Base-by-base conservation (phyloP, 1,140 invertebrate genomes). In the Melitaea cinxia region DNA sequence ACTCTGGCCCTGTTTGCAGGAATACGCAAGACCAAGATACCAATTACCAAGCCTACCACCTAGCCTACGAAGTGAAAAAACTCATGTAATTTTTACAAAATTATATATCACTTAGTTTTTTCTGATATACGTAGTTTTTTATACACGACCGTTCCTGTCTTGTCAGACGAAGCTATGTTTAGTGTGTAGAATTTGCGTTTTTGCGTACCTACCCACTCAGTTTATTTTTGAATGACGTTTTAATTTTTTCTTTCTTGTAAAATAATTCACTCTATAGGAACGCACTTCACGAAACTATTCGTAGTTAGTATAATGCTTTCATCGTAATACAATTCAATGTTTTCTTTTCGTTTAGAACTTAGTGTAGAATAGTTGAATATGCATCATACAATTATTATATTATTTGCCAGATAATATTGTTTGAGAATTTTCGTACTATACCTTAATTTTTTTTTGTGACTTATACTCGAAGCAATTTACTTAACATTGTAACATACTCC, bases 1-100 rank as follows among this genome's bases (percentile, higher is more conserved):
- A 73, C 74, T 88, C 85, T 85, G 81, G 83, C 76, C 80, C 83
- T 90, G 83, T 91, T 92, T 91, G 82, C 91, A 92, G 91, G 90
- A 90, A 91, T 88, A 87, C 88, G 94, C 94, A 94, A 93, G 97
- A 98, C 93, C 95, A 96, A 93, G 95, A 94, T 92, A 93, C 95
- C 91, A 94, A 95, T 93, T 96, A 97, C 94, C 95, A 97, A 94
- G 97, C 96, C 93, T 98, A 98, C 95, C 97, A 98, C 94, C 96
- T 98, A 93, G 97, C 97, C 94, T 98, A 98, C 94, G 97, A 98
- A 97, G 97, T 98, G 93, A 98, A 98, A 97, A 98, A 98, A 94
- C 96, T 98, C 94, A 98, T 98, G 97, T 98, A 98, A 94, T 96
- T 95, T 42, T 82, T 71, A 83, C 70, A 78, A 68, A 59, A 65